Base-by-base conservation (phyloP, 2,888 invertebrate genomes). In the Mythimna lalbum region DNA sequence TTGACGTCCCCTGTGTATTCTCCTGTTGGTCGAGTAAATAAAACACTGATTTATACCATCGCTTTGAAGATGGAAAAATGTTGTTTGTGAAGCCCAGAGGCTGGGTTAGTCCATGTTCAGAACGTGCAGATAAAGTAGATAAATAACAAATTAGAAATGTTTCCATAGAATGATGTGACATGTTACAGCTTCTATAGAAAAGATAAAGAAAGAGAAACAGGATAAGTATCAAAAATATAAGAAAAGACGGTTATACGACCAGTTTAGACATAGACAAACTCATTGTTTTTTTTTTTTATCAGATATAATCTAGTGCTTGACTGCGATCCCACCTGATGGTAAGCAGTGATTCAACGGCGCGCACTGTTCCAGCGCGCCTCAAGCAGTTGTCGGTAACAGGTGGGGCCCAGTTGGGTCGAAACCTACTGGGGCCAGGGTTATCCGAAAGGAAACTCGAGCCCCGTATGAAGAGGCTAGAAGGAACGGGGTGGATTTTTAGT, bases 21-120 rank as follows among this genome's bases (percentile, higher is more conserved):
- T 86, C 75, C 73, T 55, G 74, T 78, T 86, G 84, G 87, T 87
- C 85, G 84, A 84, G 86, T 85, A 86, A 87, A 87, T 88, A 86
- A 84, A 85, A 65, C 78, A 82, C 84, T 85, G 84, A 88, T 87
- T 84, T 82, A 85, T 80, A 66, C 76, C 66, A 60, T 65, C 55
- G 52, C 31, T 52, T 68, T 61, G 53, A 50, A 60, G 62, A 64
- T 76, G 67, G n/a, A 66, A 66, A 74, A 70, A 71, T 73, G 47
- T 33, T 61, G 31, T 31, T 61, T 63, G 7, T 52, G 56, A 36
- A 36, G 36, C 23, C 39, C 27, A 21, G 17, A 43, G 10, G 61
- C 9, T 33, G 19, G 39, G 7, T 52, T 47, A 33, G 43, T 33
- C 31, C 59, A 56, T 39, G 21, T 33, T 56, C 14, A n/a, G 23